Evolutionary conservation across 2,113 vertebrate species (phyloP), one percentile per base, ranked within the genome.

Genomic region (Oryzias javanicus): DNA sequence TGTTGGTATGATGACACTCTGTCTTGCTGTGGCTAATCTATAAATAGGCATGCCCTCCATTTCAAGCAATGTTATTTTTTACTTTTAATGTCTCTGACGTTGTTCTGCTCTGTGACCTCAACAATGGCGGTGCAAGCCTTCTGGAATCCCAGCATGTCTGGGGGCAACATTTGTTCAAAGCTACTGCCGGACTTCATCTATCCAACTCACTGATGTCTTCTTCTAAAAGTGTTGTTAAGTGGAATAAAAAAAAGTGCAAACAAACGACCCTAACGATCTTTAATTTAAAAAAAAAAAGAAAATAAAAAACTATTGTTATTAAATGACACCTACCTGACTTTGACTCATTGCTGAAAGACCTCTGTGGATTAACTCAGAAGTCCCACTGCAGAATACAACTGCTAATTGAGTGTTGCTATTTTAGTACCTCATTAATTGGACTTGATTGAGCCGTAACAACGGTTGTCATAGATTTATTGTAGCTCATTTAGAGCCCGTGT

Each of bases 321-420:
- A 24, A 63, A 55, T 57, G 66, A 64, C 64, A 66, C 70, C 74
- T 66, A 78, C 67, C 29, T 3, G 59, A 78, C 59, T 57, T 67
- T 80, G 77, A 82, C 76, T 72, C 52, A 44, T 49, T 17, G 55
- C 50, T 53, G 50, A 45, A 8, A 56, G 60, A 47, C 69, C 55
- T 46, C 15, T 44, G 55, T 57, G 63, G 68, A 78, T 74, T 82
- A 65, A 51, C 55, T 40, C 60, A 50, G 10, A 64, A 66, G 47
- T 64, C 71, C 50, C 47, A 65, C 47, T 40, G 25, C 52, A 64
- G 70, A 27, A 61, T 55, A 55, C 64, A 71, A 62, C 70, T 64
- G 80, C 63, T 74, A 79, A 78, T 62, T 60, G 72, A 76, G 46
- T 51, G 71, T 13, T 58, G 51, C 80, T 85, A 78, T 85, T 85